phyloP scores from a whole-genome alignment of 1,140 invertebrate species.

The Drosophila saltans region DNA sequence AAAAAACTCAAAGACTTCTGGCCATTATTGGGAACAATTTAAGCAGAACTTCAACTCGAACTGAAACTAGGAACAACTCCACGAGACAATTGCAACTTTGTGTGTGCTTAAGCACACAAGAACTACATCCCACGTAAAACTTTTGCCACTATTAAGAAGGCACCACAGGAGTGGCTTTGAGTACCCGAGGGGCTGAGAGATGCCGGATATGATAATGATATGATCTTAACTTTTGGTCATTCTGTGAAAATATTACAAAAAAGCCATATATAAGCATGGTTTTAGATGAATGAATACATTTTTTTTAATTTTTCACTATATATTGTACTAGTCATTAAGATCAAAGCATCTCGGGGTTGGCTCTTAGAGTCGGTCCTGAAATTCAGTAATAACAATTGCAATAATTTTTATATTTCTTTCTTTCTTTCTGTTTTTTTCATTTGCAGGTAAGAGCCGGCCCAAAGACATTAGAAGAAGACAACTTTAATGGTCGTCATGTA shows the following conservation, averaged over 20 bases:
- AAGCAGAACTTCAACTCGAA: not conserved
- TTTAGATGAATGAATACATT: too few species aligned
- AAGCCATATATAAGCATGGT: too few species aligned
- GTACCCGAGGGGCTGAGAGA: too few species aligned
- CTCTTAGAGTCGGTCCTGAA: not conserved
- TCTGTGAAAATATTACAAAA: too few species aligned
- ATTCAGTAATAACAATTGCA: constrained; percentile 8
- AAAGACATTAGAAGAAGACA: constrained; percentile 50
- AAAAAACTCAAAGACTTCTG: not conserved
- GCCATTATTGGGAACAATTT: not conserved
- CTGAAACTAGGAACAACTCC: constrained; percentile 27
- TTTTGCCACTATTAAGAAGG: constrained; percentile 31
- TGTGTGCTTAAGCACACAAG: constrained; percentile 23
- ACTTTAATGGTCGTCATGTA: constrained; percentile 49
- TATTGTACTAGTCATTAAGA: too few species aligned
- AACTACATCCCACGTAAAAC: constrained; percentile 40
- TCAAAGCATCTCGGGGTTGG: too few species aligned
- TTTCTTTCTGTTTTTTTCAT: constrained; percentile 14
- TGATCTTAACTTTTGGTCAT: too few species aligned
- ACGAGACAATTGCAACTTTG: constrained; percentile 62
- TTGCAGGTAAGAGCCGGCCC: constrained; percentile 65
- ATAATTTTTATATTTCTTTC: constrained; percentile 43
- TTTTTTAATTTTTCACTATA: too few species aligned
- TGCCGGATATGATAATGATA: too few species aligned
- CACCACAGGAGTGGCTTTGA: not conserved